Evolutionary conservation across 2,113 vertebrate genomes (phyloP).

Genomic region (Scomber scombrus): DNA sequence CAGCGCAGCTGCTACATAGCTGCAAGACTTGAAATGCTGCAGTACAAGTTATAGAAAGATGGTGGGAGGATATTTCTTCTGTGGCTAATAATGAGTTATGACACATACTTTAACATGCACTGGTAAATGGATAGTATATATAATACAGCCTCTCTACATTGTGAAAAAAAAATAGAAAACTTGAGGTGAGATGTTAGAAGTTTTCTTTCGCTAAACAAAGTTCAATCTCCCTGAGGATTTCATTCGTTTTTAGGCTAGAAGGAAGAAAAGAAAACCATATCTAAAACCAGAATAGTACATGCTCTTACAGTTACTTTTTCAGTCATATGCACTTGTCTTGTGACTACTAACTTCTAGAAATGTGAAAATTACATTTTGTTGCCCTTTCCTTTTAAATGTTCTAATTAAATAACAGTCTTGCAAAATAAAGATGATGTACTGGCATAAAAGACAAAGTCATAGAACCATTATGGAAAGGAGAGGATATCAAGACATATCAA

Average conservation of each 20-base stretch:
- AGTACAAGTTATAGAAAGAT: constrained; percentile 9
- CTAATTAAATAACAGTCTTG: too few relatives aligned
- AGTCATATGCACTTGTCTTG: neutral
- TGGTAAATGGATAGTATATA: neutral
- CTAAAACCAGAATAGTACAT: neutral
- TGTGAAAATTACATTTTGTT: neutral
- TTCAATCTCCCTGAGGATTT: neutral
- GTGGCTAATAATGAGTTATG: neutral
- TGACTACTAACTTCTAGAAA: neutral
- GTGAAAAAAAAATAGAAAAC: constrained; percentile 3
- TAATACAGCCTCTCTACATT: neutral
- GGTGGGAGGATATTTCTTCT: neutral
- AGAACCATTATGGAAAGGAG: too few relatives aligned
- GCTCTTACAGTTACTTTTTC: neutral
- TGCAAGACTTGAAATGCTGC: constrained; percentile 4
- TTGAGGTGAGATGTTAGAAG: neutral
- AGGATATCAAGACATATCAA: neutral
- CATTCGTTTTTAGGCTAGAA: neutral
- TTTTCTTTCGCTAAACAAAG: neutral
- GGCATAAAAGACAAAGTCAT: neutral
- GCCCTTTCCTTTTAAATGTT: too few relatives aligned
- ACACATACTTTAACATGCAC: neutral
- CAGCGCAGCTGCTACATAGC: neutral
- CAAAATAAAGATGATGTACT: neutral
- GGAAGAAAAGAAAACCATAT: neutral